Base-by-base conservation (phyloP, 1,140 invertebrate genomes). In the Trichoplusia ni region DNA sequence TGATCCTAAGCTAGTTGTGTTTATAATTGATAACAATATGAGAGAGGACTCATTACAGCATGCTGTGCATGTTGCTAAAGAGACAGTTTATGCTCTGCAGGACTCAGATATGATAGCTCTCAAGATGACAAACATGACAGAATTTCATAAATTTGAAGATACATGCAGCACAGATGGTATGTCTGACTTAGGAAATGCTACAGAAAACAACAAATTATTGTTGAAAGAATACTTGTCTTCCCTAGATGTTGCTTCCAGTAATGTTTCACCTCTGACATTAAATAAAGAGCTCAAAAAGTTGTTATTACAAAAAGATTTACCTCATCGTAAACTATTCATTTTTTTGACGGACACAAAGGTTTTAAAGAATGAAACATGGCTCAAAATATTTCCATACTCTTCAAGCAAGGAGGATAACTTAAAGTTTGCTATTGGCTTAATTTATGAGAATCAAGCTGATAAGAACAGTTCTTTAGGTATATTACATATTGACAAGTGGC, bases 81-180 rank as follows among this genome's bases (percentile, higher is more conserved):
- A 91, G 66, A 83, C 82, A 14, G 79, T 78, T 18, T 81, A 80
- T 81, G 75, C 86, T 16, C 54, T 91, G 9, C 86, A 88, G 59
- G 77, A 68, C 29, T 73, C 60, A 11, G 90, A 91, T 64, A 40
- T 84, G 11, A 77, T 91, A 56, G 80, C 83, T 9, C 65, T 90
- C 5, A 90, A 89, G 63, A 79, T 88, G 42, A 87, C 80, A 4
- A 90, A 89, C 51, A 82, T 79, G 69, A 82, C 82, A 21, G 82
- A 82, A 49, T 90, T 88, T 69, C 64, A 86, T 7, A 90, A 86
- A 69, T 89, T 90, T 79, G 84, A 89, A 65, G 87, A 90, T 29
- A 69, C 74, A 29, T 90, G 88, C 42, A 86, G 73, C 56, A 72
- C 51, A 56, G 79, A 82, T 75, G 84, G 82, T 13, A 76, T 84